Evolutionary conservation across 37 sponge, comb jelly and placozoan species (phyloP).

Genomic region (Cliona cf. orientalis): DNA sequence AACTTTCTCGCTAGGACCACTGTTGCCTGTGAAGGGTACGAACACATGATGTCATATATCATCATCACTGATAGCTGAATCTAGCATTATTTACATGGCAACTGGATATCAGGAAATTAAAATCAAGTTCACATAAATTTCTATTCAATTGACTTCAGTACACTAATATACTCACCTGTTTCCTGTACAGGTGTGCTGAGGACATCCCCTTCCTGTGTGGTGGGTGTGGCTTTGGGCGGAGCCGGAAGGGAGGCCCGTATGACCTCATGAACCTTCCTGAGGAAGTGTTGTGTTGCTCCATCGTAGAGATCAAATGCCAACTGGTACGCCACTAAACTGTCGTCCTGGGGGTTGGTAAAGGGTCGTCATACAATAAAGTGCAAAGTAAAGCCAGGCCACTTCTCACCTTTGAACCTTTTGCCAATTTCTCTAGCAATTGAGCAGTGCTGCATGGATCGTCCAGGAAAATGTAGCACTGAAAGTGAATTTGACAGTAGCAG

Average conservation of each 20-base stretch:
- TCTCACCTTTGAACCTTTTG: constrained; percentile 65
- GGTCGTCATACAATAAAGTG: neutral
- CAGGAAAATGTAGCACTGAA: constrained; percentile 90
- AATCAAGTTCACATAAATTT: too few relatives aligned
- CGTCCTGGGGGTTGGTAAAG: constrained; percentile 54
- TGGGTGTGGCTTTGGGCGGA: constrained; percentile 24
- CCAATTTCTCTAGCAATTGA: constrained; percentile 80
- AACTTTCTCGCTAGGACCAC: neutral
- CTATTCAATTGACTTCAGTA: too few relatives aligned
- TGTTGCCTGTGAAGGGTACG: too few relatives aligned
- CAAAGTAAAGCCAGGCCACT: neutral
- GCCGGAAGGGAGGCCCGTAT: constrained; percentile 59
- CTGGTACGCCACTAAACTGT: constrained; percentile 88
- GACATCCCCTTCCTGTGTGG: constrained; percentile 15
- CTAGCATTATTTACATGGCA: too few relatives aligned
- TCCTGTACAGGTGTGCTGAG: constrained; percentile 19
- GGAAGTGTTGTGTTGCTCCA: constrained; percentile 90
- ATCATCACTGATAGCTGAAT: too few relatives aligned
- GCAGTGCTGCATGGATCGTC: constrained; percentile 82
- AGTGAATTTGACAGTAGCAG: neutral
- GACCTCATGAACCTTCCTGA: constrained; percentile 60
- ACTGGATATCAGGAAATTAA: too few relatives aligned
- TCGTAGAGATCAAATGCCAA: constrained; percentile 99
- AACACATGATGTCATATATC: too few relatives aligned
- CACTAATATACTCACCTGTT: too few relatives aligned